These are phyloP conservation scores for Corapipo altera DNA, from an alignment of 2,113 vertebrate species.

Conservation along the genomic window DNA sequence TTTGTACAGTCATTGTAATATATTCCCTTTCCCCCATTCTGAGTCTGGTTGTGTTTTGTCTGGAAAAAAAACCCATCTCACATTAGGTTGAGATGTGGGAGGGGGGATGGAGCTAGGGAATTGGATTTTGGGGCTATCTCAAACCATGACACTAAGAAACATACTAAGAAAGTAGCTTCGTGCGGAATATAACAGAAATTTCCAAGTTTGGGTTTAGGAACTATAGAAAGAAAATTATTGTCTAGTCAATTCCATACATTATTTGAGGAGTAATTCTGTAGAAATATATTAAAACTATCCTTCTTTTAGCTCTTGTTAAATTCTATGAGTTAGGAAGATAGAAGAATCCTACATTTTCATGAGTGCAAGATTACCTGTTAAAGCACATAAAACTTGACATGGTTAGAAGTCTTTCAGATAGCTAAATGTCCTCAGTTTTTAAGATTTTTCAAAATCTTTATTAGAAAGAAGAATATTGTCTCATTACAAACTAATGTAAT, in stretches of 20 bases:
- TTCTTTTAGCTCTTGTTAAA: background rate
- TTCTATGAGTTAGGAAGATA: background rate
- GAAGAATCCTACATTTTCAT: background rate
- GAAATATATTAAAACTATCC: background rate
- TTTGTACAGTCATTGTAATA: no score
- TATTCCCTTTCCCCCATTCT: no score
- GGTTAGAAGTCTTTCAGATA: background rate
- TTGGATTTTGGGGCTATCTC: no score
- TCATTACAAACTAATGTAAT: background rate
- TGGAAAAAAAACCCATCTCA: no score
- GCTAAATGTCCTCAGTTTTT: background rate
- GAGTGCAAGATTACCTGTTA: background rate
- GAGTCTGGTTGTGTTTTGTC: no score
- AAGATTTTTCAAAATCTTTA: background rate
- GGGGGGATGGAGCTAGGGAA: no score
- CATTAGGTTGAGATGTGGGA: no score
- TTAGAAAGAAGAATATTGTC: background rate
- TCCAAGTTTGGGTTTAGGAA: background rate
- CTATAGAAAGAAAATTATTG: background rate
- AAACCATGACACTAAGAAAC: no score
- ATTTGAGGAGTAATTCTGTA: background rate
- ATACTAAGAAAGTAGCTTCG: background rate
- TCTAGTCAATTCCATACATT: background rate
- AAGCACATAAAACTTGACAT: background rate
- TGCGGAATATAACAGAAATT: background rate